Evolutionary conservation across 2,888 invertebrate genomes (phyloP), one percentile per base, ranked within the genome.

Genomic region (Physocephala rufipes): DNA sequence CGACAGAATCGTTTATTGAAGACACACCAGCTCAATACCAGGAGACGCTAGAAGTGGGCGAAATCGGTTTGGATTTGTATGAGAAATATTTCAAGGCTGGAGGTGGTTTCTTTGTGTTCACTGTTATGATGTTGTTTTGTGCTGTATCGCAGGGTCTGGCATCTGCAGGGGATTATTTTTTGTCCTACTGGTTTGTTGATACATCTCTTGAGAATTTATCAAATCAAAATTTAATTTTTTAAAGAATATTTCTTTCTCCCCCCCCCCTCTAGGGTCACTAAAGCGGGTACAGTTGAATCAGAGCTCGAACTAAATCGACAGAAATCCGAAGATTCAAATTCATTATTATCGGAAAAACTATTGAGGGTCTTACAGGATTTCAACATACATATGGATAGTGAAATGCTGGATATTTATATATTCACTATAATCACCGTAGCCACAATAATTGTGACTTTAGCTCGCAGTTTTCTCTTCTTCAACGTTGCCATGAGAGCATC

Each of bases 131-230:
- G 3, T 61, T 89, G 2, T 88, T 92, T 36, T 93, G 92, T 76
- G 77, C 91, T 24, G 74, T 91, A 0, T 89, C 93, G 1, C 95
- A 95, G 85, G 78, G 89, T 7, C 85, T 91, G 51, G 93, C 91
- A 1, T 94, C 93, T 13, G 89, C 89, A 7, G 90, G 91, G 0
- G 95, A 95, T 83, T 94, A 91, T 86, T 95, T 93, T 87, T 89
- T 94, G 9, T 90, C 92, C 7, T 90, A 89, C 80, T 95, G 94
- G 94, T 71, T 72, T 78, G 79, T 65, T 61, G 0, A 9, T 19
- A n/a, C n/a, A n/a, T n/a, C n/a, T n/a, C 15, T 26, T 30, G 36
- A 51, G 47, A n/a, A 16, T 13, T 63, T 45, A 30, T 58, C 13
- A 47, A 55, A 47, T n/a, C n/a, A n/a, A n/a, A n/a, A n/a, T n/a